Evolutionary conservation across 2,113 vertebrate species (phyloP).

Genomic region (Oreochromis niloticus): DNA sequence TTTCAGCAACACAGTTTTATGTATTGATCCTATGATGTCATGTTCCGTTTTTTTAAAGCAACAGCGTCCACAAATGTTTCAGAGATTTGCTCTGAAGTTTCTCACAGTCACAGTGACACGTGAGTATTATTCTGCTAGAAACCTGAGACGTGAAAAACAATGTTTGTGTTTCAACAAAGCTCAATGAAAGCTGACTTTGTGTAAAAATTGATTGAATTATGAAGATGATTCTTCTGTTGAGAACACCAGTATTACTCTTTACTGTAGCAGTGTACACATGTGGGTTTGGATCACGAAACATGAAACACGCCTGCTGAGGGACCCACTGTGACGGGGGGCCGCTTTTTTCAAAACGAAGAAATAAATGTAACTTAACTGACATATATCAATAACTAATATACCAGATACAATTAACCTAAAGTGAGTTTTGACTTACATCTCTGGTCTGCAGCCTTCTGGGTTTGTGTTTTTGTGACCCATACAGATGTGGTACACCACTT

Average conservation of each 20-base stretch:
- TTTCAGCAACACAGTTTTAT: background rate
- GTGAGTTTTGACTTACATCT: slow-evolving; percentile 61
- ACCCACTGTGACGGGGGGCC: background rate
- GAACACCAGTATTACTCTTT: background rate
- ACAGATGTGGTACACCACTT: slow-evolving; percentile 69
- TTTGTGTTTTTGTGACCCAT: slow-evolving; percentile 64
- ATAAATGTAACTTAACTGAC: background rate
- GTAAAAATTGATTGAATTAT: background rate
- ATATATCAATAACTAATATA: background rate
- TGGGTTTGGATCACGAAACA: background rate
- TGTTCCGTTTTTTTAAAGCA: background rate
- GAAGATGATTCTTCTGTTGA: background rate
- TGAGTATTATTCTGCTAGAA: fast-evolving
- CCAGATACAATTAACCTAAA: background rate
- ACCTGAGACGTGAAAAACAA: background rate
- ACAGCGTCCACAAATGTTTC: background rate
- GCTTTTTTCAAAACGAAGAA: background rate
- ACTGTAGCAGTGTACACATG: background rate
- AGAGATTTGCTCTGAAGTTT: background rate
- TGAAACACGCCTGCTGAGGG: background rate
- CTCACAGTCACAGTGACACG: background rate
- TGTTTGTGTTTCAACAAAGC: background rate
- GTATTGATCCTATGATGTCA: background rate
- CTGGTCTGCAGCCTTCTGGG: slow-evolving; percentile 64
- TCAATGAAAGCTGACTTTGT: background rate